Evolutionary conservation across 1,140 invertebrate species (phyloP).

Genomic region (Zaprionus camerounensis): DNA sequence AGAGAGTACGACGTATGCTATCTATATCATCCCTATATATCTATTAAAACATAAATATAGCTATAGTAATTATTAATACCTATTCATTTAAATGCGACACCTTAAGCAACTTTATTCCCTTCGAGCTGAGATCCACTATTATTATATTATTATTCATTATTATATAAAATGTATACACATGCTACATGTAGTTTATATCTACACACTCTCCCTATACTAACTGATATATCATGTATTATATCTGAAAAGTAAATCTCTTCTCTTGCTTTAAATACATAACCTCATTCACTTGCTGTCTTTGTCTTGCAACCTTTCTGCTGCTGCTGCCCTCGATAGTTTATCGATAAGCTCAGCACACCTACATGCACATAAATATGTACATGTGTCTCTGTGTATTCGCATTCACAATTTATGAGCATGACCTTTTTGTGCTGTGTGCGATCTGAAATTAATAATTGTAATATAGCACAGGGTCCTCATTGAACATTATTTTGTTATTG

Average conservation of each 20-base stretch:
- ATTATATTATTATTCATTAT: no score
- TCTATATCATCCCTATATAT: no score
- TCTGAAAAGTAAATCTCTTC: no score
- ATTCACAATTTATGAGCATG: constrained; percentile 43
- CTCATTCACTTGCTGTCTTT: constrained; percentile 12
- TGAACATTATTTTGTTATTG: constrained; percentile 23
- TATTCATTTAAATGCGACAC: no score
- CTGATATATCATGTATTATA: no score
- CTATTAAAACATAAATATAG: no score
- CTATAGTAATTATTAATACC: no score
- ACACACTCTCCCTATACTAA: no score
- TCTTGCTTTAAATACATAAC: not conserved
- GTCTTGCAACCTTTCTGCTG: constrained; percentile 17
- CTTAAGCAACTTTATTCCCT: no score
- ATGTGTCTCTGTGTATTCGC: not conserved
- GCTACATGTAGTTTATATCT: no score
- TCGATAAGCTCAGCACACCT: constrained; percentile 36
- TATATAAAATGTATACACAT: no score
- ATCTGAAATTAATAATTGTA: constrained; percentile 69
- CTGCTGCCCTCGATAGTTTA: constrained; percentile 28
- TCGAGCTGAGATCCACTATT: no score
- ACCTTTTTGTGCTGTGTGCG: constrained; percentile 56
- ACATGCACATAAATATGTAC: not conserved
- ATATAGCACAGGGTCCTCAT: constrained; percentile 73
- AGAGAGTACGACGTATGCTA: not conserved